Evolutionary conservation across 2,888 invertebrate genomes (phyloP).

Genomic region (Phyto melanocephala): DNA sequence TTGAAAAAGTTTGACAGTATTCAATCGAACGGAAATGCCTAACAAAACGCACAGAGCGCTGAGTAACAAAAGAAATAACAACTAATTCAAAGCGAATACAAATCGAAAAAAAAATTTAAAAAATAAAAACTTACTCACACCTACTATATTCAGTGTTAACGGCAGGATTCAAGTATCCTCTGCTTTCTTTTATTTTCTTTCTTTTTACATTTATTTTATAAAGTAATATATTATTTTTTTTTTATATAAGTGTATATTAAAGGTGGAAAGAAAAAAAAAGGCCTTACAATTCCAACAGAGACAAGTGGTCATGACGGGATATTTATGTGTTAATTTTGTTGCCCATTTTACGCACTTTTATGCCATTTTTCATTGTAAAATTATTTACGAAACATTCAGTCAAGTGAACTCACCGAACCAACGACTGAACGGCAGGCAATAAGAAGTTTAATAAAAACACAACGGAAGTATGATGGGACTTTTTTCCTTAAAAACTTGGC

Average conservation of each 20-base stretch:
- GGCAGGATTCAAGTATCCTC: conserved; percentile 15
- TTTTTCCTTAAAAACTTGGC: conserved; percentile 1
- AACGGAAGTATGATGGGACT: not conserved
- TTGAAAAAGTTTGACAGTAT: conserved; percentile 73
- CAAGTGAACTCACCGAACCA: not conserved
- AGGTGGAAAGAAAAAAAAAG: conserved; percentile 4
- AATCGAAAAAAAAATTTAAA: conserved; percentile 50
- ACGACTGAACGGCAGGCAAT: conserved; percentile 13
- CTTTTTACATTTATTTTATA: conserved; percentile 8
- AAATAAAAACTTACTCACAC: conserved; percentile 40
- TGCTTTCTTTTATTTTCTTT: conserved; percentile 47
- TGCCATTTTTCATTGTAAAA: conserved; percentile 65
- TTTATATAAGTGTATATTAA: no score
- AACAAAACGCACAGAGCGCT: conserved; percentile 34
- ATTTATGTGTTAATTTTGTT: conserved; percentile 79
- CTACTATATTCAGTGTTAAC: conserved; percentile 47
- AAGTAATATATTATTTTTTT: conserved; percentile 20
- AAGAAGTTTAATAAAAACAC: conserved; percentile 22
- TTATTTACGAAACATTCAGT: conserved; percentile 57
- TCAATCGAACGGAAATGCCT: conserved; percentile 76
- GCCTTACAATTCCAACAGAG: conserved; percentile 20
- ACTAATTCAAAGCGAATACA: conserved; percentile 65
- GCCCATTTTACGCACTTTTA: conserved; percentile 66
- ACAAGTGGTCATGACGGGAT: conserved; percentile 68
- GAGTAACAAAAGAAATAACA: not conserved